Conservation (phyloP, 1,140 invertebrate genomes). For the Schlechtendalia chinensis region DNA sequence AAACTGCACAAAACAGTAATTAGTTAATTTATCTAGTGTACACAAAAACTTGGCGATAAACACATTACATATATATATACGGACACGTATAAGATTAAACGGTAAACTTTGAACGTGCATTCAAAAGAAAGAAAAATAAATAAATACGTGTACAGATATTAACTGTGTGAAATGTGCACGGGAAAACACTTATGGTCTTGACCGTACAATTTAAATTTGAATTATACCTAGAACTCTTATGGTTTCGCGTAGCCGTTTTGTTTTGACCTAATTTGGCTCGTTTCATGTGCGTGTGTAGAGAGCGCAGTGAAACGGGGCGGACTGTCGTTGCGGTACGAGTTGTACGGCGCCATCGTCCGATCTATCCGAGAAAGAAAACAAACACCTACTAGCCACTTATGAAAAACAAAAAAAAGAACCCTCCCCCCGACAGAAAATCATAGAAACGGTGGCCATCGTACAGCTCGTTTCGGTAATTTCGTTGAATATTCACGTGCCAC, state of each 20-base stretch:
- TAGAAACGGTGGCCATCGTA: neutral
- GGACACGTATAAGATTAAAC: too few relatives aligned
- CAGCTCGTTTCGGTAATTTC: neutral
- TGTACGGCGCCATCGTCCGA: neutral
- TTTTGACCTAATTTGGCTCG: constrained; percentile 19
- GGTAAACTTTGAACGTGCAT: neutral
- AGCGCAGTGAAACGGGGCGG: neutral
- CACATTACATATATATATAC: too few relatives aligned
- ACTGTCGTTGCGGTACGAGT: too few relatives aligned
- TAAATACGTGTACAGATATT: neutral
- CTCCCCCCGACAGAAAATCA: too few relatives aligned
- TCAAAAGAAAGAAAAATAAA: neutral
- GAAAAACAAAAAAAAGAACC: too few relatives aligned
- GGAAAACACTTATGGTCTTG: neutral
- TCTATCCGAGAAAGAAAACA: neutral
- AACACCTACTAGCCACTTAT: neutral
- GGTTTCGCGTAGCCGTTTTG: neutral
- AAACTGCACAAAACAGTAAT: too few relatives aligned
- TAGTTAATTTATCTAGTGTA: too few relatives aligned
- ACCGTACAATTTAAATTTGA: constrained; percentile 5
- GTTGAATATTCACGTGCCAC: neutral
- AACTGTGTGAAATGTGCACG: neutral
- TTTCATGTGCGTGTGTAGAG: neutral
- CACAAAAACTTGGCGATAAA: too few relatives aligned
- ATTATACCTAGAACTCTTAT: constrained; percentile 22